Evolutionary conservation across 1,140 invertebrate species (phyloP).

Genomic region (Drosophila pseudoobscura): DNA sequence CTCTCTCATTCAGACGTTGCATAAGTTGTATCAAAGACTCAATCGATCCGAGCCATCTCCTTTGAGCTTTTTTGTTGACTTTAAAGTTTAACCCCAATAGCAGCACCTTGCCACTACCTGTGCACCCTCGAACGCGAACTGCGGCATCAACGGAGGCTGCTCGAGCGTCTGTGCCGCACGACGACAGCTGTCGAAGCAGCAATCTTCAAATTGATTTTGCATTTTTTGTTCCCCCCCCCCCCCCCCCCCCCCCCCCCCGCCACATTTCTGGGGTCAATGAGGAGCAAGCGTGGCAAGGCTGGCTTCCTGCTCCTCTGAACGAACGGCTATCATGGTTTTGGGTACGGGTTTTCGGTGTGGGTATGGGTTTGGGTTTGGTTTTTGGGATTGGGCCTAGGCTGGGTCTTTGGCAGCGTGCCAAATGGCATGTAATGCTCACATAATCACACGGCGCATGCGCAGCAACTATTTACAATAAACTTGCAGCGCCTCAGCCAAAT

Average conservation of each 20-base stretch:
- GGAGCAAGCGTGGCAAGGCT: slow-evolving; percentile 56
- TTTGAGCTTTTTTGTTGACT: slow-evolving; percentile 19
- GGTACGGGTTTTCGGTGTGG: not conserved
- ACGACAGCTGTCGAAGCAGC: slow-evolving; percentile 49
- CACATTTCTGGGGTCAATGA: slow-evolving; percentile 36
- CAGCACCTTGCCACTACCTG: slow-evolving; percentile 39
- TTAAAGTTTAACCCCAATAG: slow-evolving; percentile 45
- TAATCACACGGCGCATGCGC: slow-evolving; percentile 41
- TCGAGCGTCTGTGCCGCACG: not conserved
- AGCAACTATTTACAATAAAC: slow-evolving; percentile 56
- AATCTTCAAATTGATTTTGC: slow-evolving; percentile 55
- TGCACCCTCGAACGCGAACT: slow-evolving; percentile 21
- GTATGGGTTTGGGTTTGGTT: not conserved
- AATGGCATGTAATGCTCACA: slow-evolving; percentile 69
- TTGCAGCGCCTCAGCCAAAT: slow-evolving; percentile 59
- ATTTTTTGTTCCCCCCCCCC: slow-evolving; percentile 19
- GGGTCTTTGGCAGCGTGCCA: slow-evolving; percentile 48
- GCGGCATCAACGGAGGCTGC: slow-evolving; percentile 22
- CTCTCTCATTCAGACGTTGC: slow-evolving; percentile 8
- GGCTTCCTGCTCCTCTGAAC: slow-evolving; percentile 48
- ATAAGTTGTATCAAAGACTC: slow-evolving; percentile 10
- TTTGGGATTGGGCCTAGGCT: not conserved
- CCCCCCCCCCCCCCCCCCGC: not conserved
- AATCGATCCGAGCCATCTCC: slow-evolving; percentile 3
- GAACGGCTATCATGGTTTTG: not conserved